Conservation (phyloP, 2,797 vertebrate genomes). For the Telmatherina bonti region DNA sequence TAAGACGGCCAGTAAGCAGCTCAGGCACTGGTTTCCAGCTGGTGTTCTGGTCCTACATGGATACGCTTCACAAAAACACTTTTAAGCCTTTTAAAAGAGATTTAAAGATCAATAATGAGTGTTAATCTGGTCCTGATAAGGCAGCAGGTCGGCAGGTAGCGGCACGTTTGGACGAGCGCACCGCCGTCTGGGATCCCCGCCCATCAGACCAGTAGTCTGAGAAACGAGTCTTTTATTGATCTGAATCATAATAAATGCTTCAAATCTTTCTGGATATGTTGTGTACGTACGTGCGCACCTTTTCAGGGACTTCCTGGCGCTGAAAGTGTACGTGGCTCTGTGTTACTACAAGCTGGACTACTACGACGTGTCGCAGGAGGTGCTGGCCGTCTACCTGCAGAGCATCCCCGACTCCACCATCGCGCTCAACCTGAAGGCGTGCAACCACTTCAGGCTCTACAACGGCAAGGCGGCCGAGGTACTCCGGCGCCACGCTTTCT, state of each 20-base stretch:
- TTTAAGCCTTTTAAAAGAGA: too few species aligned
- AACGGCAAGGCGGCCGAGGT: slow-evolving; percentile 98
- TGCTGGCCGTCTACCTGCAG: slow-evolving; percentile 95
- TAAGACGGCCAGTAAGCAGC: too few species aligned
- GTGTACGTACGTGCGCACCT: too few species aligned
- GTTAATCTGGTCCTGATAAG: too few species aligned
- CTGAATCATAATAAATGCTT: not conserved
- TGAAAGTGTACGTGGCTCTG: slow-evolving; percentile 97
- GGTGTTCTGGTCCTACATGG: too few species aligned
- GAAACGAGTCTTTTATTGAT: not conserved
- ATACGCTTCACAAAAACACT: too few species aligned
- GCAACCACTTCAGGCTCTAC: slow-evolving; percentile 96
- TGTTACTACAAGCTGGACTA: slow-evolving; percentile 99
- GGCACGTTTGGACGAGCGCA: too few species aligned
- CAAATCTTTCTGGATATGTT: not conserved
- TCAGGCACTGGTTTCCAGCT: too few species aligned
- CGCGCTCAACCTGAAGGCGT: slow-evolving; percentile 97
- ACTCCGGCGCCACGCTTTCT: too few species aligned
- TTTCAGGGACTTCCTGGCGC: slow-evolving; percentile 92
- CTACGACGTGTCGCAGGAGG: slow-evolving; percentile 97
- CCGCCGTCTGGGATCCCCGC: too few species aligned
- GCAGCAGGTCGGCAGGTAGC: too few species aligned
- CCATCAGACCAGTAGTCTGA: not conserved
- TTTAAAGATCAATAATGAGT: too few species aligned
- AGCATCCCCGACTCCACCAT: slow-evolving; percentile 96